Base-by-base conservation (phyloP, 2,888 invertebrate species). In the Callyntrura guangdongensis region DNA sequence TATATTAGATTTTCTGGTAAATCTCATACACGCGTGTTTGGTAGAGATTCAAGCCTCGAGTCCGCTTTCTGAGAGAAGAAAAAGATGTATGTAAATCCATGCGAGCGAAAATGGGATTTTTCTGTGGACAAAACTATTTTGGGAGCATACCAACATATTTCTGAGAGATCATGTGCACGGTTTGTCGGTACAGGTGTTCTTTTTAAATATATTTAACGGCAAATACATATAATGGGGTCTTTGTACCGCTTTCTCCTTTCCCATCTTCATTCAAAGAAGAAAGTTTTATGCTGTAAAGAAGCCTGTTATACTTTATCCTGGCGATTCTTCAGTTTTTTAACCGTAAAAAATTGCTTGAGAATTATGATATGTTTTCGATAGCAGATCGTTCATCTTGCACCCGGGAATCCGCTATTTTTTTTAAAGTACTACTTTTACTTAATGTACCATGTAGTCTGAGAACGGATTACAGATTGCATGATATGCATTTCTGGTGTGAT, bases 81-180 rank as follows among this genome's bases (percentile, higher is more conserved):
- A 81, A 36, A 36, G 45, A 87, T 36, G 36, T 36, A 91, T 87
- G 91, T 91, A 90, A 90, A 90, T 90, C 90, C 82, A 77, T 47
- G 83, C 61, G 85, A 59, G 81, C 11, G 81, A 72, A 86, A 64
- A 69, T 61, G 17, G 61, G 64, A 91, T 87, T 81, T 45, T 36
- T 61, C n/a, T 36, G 36, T 81, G 59, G 81, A 81, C 77, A 77
- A 77, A 53, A 77, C 77, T 53, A 14, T 77, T 77, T 77, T 25
- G 53, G 53, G 53, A 53, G n/a, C 53, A 25, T 12, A 77, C 53
- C 49, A 12, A 47, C 47, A 47, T 47, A 79, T 84, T 64, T 89
- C n/a, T 36, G 36, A 36, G 36, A 36, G 6, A 77, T 74, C 86
- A 81, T 84, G 22, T 87, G 36, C 56, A 67, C 2, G 6, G 3